Evolutionary conservation across 1,140 invertebrate genomes (phyloP), one percentile per base, ranked within the genome.

Genomic region (Plutomurus gul): DNA sequence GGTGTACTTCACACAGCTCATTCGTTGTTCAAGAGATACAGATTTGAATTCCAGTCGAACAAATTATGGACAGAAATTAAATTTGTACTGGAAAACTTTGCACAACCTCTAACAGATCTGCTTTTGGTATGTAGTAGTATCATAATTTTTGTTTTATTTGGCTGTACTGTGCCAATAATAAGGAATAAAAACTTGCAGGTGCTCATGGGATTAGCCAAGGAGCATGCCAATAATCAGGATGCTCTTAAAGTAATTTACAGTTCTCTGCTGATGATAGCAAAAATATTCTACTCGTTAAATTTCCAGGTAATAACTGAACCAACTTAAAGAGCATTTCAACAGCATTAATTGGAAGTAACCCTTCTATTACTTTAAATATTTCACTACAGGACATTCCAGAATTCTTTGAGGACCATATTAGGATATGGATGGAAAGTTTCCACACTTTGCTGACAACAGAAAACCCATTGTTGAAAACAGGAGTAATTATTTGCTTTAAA

Each of bases 391-490:
- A 99, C 88, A 88, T 99, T 81, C 97, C 97, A 0, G 97, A 99
- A 88, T 97, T 95, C 89, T 99, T 99, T 88, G 97, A 99, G 87
- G 97, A 99, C 85, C 96, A 98, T 85, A 98, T 99, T 92, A 88
- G 89, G 70, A 89, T 89, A 13, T 99, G 97, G 97, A 98, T 99
- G 96, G 89, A 89, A 0, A 91, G 95, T 85, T 96, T 99, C 83
- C 90, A 95, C 36, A 90, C 89, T 49, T 88, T 99, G 8, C 87
- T 99, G 10, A 92, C 90, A 82, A 88, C 88, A 6, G 91, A 97
- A 86, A 92, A 95, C 81, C 86, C 86, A 51, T 80, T 88, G 0
- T 84, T 96, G 84, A 89, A 91, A 84, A 90, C 90, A 36, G 85
- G 86, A 81, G 91, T 92, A 87, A 89, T 87, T 80, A 70, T 11